Evolutionary conservation across 2,113 vertebrate genomes (phyloP), one percentile per base, ranked within the genome.

Genomic region (Anoplopoma fimbria): DNA sequence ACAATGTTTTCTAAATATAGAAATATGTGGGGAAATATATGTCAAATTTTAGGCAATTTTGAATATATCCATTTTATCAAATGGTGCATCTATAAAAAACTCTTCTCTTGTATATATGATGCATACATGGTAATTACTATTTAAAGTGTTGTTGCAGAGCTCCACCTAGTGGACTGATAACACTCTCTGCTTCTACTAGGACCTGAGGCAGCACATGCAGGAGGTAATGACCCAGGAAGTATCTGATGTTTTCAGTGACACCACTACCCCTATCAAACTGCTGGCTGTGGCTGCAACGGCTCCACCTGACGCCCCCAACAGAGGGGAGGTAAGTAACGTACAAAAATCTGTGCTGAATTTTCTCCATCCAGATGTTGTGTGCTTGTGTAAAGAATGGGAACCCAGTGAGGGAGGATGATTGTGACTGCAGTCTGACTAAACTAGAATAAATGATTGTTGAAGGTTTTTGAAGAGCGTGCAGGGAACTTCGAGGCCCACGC

Each of bases 191-290:
- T 69, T 62, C 40, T 58, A 31, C 25, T 85, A 99, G 98, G 98
- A 99, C 91, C 94, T 99, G 85, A 99, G 99, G 95, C 84, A 96
- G 34, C 96, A 93, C 87, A 99, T 99, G 98, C 98, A 99, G 90
- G 97, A 99, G 88, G 97, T 97, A 27, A 99, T 99, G 98, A 99
- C 98, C 40, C 97, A 99, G 91, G 98, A 99, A 82, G 98, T 99
- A 40, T 99, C 98, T 23, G 98, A 99, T 88, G 95, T 99, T 81
- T 99, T 99, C 79, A 99, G 98, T 63, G 98, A 99, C 87, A 99
- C 98, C 38, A 99, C 98, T 38, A 99, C 98, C 36, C 98, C 98
- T 34, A 96, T 99, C 89, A 99, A 99, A 90, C 93, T 99, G 55
- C 92, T 99, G 87, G 98, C 98, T 34, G 98, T 99, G 82, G 97